Evolutionary conservation across 2,113 vertebrate genomes (phyloP).

Genomic region (Emydura subglobosa): DNA sequence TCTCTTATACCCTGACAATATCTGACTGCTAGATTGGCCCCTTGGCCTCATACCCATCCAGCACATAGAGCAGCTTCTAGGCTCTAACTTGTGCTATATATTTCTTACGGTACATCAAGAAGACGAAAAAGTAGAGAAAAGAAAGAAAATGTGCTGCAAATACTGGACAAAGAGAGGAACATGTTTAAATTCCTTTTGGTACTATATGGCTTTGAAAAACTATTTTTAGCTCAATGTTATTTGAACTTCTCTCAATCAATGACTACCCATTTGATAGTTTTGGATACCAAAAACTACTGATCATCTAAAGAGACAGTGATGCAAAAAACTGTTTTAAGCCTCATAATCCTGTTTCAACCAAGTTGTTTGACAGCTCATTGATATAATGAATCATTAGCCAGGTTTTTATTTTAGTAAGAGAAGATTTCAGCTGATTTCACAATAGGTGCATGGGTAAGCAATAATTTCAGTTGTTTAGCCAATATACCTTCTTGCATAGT

Average conservation of each 20-base stretch:
- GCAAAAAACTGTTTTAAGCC: neutral
- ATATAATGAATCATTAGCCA: neutral
- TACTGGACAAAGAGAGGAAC: neutral
- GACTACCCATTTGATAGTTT: neutral
- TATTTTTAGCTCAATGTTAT: neutral
- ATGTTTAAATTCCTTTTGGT: neutral
- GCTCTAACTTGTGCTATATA: conserved; percentile 21
- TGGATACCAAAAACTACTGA: neutral
- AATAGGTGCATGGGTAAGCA: neutral
- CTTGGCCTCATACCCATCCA: neutral
- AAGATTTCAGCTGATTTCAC: neutral
- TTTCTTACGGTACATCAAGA: neutral
- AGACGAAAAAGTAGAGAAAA: neutral
- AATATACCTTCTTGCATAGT: neutral
- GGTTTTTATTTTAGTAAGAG: neutral
- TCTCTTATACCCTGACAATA: neutral
- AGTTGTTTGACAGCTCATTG: neutral
- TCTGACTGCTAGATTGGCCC: conserved; percentile 7
- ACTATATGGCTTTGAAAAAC: neutral
- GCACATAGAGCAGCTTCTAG: conserved; percentile 24
- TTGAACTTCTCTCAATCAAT: neutral
- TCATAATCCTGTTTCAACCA: neutral
- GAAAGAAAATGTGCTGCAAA: neutral
- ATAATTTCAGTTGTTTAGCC: neutral
- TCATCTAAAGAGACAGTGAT: neutral